Conservation (phyloP, 2,888 invertebrate genomes). For the Arenicola marina region DNA sequence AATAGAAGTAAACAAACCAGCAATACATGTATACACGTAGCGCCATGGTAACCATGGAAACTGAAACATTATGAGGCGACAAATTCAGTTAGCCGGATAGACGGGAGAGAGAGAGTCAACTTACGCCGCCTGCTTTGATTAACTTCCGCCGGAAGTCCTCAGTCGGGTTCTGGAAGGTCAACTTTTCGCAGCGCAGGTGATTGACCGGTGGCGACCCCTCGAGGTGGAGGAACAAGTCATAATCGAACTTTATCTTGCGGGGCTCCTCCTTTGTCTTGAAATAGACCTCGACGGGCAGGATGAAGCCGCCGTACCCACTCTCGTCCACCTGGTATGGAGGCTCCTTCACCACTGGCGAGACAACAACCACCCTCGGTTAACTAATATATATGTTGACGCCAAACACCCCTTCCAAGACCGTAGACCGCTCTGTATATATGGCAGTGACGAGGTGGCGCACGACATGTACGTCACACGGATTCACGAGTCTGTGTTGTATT, state of each 20-base stretch:
- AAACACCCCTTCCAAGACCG: too few relatives aligned
- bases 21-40: too few relatives aligned
- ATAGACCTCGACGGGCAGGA: slow-evolving; percentile 86
- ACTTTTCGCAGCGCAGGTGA: slow-evolving; percentile 77
- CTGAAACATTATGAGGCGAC: too few relatives aligned
- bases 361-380: too few relatives aligned
- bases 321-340: slow-evolving; percentile 89
- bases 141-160: slow-evolving; percentile 89
- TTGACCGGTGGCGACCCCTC: slow-evolving; percentile 74
- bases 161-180: slow-evolving; percentile 81
- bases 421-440: too few relatives aligned
- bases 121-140: slow-evolving; percentile 82
- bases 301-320: slow-evolving; percentile 95
- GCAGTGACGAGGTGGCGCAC: too few relatives aligned
- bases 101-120: slow-evolving; percentile 45
- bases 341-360: slow-evolving; percentile 86
- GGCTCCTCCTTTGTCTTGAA: slow-evolving; percentile 82
- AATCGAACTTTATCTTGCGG: slow-evolving; percentile 74
- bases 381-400: too few relatives aligned
- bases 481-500: too few relatives aligned
- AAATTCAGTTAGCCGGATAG: too few relatives aligned
- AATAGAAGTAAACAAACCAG: too few relatives aligned
- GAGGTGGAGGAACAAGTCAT: slow-evolving; percentile 83
- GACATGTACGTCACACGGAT: too few relatives aligned
- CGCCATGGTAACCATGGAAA: too few relatives aligned